Percentiles rank a stretch among this genome's conserved stretches.
Conservation (phyloP, 2,797 vertebrate species). For the Sebastes jordani region DNA sequence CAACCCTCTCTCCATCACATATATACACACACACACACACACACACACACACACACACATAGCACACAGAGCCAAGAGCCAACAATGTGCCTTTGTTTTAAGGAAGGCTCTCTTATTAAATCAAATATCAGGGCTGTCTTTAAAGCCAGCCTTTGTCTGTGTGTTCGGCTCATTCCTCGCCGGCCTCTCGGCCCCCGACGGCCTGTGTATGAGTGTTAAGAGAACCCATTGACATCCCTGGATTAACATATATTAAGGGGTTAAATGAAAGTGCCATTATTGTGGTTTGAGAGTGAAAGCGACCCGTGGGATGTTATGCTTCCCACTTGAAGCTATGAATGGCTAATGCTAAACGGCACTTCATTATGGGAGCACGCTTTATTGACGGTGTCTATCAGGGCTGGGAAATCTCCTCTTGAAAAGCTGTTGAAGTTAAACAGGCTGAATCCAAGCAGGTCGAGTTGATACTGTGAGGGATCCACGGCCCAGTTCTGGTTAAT, state of each 20-base stretch:
- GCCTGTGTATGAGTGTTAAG: slow-evolving; percentile 70
- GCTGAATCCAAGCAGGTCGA: slow-evolving; percentile 36
- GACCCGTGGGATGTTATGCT: slow-evolving; percentile 76
- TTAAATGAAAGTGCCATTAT: slow-evolving; percentile 80
- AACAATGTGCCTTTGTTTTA: slow-evolving; percentile 79
- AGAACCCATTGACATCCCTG: slow-evolving; percentile 78
- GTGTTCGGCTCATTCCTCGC: slow-evolving; percentile 46
- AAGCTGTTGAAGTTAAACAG: slow-evolving; percentile 58
- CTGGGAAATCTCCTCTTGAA: slow-evolving; percentile 56
- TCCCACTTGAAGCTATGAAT: slow-evolving; percentile 78
- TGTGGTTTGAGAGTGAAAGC: slow-evolving; percentile 74
- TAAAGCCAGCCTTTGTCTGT: slow-evolving; percentile 70
- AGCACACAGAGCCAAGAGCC: slow-evolving; percentile 51
- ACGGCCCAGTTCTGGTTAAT: slow-evolving; percentile 1
- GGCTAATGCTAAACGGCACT: slow-evolving; percentile 73
- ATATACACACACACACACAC: slow-evolving; percentile 23
- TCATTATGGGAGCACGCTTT: slow-evolving; percentile 67
- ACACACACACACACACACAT: slow-evolving; percentile 43
- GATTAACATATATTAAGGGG: slow-evolving; percentile 81
- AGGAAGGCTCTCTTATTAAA: slow-evolving; percentile 71
- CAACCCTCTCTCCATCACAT: slow-evolving; percentile 33
- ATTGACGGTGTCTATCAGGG: slow-evolving; percentile 66
- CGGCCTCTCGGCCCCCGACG: slow-evolving; percentile 62
- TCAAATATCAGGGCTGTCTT: slow-evolving; percentile 70
- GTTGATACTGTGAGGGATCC: slow-evolving; percentile 18